Base-by-base conservation (phyloP, 2,888 invertebrate species). In the Cephus rjabovi region DNA sequence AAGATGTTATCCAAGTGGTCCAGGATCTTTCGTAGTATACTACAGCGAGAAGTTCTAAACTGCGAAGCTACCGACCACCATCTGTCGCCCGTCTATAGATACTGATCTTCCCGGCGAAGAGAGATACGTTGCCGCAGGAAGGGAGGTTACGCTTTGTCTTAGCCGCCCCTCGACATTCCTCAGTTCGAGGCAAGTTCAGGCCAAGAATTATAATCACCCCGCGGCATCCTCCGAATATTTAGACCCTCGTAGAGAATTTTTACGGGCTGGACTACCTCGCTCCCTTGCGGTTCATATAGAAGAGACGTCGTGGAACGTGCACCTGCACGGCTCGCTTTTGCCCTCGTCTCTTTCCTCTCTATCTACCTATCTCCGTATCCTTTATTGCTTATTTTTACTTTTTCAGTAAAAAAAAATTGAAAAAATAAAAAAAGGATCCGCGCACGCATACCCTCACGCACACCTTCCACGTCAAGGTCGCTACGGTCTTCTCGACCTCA, bases 61-160 rank as follows among this genome's bases (percentile, higher is more conserved):
- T 56, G 56, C 56, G 56, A 23, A 83, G 84, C 87, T 86, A 87
- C 87, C 88, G 87, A 85, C 85, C 84, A 87, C 87, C 88, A 87
- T 88, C 87, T 87, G 88, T 86, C 86, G 86, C 82, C 83, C 82
- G 83, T 81, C 85, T 86, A 85, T 85, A 88, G 88, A 88, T 88
- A 88, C 88, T 85, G 87, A 88, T 88, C 88, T 88, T 81, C 81
- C 82, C 80, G 82, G 78, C 80, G 84, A 81, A 69, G 79, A 86
- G 83, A 87, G 75, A 83, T 79, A 82, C 56, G 73, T 23, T 30
- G 40, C 4, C 34, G 37, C 69, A 30, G 73, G 31, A 69, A 70
- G 74, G 70, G 78, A 40, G 79, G 76, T 83, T 79, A 82, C 81
- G 85, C 87, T 87, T 87, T 88, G 86, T 87, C 86, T 87, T 85